phyloP scores from a whole-genome alignment of 2,797 vertebrate species.

The Anguilla marmorata region DNA sequence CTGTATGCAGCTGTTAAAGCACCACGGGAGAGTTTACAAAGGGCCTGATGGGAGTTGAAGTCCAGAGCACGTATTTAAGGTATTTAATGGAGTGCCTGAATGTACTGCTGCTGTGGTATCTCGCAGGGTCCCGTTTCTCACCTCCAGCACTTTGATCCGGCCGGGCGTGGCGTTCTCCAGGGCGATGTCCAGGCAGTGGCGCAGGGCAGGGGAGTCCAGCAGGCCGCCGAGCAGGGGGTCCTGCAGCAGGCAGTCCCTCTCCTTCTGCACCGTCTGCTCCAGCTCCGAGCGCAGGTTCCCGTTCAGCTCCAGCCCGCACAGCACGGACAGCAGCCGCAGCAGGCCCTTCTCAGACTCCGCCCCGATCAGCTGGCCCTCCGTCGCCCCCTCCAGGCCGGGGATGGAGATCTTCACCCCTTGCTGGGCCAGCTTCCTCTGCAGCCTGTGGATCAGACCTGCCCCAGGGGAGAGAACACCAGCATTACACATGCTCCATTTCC shows the following conservation, averaged over 20 bases:
- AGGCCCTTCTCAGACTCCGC: slow-evolving; percentile 68
- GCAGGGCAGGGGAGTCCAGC: slow-evolving; percentile 71
- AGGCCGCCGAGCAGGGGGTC: slow-evolving; percentile 84
- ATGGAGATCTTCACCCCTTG: slow-evolving; percentile 81
- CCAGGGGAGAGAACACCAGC: not conserved
- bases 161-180: slow-evolving; percentile 79
- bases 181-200: slow-evolving; percentile 80
- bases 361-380: slow-evolving; percentile 32
- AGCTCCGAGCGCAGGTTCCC: slow-evolving; percentile 87
- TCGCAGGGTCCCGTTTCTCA: slow-evolving; percentile 47
- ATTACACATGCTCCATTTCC: not conserved
- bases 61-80: not conserved
- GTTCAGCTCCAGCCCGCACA: slow-evolving; percentile 85
- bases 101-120: not conserved
- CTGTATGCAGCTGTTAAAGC: not conserved
- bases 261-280: slow-evolving; percentile 76
- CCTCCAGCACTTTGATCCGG: slow-evolving; percentile 88
- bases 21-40: not conserved
- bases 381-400: slow-evolving; percentile 70
- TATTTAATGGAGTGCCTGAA: not conserved
- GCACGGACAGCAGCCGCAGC: slow-evolving; percentile 75
- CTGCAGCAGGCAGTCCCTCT: slow-evolving; percentile 76
- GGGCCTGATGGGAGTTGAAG: not conserved
- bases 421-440: slow-evolving; percentile 77
- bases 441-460: slow-evolving; percentile 75